Evolutionary conservation across 2,888 invertebrate species (phyloP), one percentile per base, ranked within the genome.

Genomic region (Malthinus seriepunctatus): DNA sequence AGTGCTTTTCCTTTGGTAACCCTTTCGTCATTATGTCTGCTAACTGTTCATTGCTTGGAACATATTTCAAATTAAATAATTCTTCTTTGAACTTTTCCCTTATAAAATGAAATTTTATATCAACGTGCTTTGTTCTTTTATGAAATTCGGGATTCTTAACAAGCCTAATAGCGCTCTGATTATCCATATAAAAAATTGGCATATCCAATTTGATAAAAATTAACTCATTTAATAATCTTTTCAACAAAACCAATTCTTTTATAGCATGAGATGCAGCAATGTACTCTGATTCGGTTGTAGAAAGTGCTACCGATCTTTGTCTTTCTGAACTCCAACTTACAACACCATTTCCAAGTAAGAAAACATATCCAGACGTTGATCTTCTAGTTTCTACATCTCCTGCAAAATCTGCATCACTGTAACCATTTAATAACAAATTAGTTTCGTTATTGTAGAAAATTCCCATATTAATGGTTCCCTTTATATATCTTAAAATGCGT

Each of bases 11-110:
- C n/a, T n/a, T n/a, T n/a, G n/a, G n/a, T n/a, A n/a, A n/a, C n/a
- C n/a, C n/a, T 51, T 60, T 53, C 47, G 57, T 63, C 12, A 54
- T 57, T 10, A 57, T 63, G 7, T 33, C 31, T 9, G 44, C 32
- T 8, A 39, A 32, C 39, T 54, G 52, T 32, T 56, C 47, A 1
- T 44, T 14, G 1, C 12, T 12, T 8, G 23, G 23, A 14, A 44
- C 44, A 23, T 44, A 44, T 4, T 7, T 8, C 3, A 39, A 3
- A 3, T 39, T 6, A 11, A 39, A 5, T 2, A 3, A 3, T 6
- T 3, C 39, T 11, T 11, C n/a, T 39, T 39, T n/a, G 2, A 5
- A 5, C 5, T 7, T 10, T 12, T 39, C 39, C 3, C 51, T 14
- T 8, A 35, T 34, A 50, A 63, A 56, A 15, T 50, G 39, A 35